These are phyloP conservation scores for Oriolus oriolus DNA, from an alignment of 2,113 vertebrate species.

Conservation along the genomic window DNA sequence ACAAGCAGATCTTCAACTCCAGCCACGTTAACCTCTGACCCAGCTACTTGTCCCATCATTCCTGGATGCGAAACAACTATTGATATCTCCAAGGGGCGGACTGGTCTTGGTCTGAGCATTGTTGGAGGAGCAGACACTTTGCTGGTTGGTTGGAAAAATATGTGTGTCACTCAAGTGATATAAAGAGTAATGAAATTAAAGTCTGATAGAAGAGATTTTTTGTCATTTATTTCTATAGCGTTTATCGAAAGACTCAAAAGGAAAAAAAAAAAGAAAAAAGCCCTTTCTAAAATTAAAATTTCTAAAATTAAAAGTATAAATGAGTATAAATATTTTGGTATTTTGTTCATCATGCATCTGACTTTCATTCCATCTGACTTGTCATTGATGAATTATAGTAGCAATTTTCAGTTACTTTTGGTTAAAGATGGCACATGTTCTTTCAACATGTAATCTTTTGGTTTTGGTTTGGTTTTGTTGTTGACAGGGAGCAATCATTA, in stretches of 20 bases:
- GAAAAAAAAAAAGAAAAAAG: neutral
- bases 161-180: neutral
- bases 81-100: constrained; percentile 92
- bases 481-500: constrained; percentile 91
- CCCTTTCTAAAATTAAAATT: neutral
- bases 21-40: constrained; percentile 83
- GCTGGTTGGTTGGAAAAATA: constrained; percentile 77
- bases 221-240: neutral
- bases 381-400: neutral
- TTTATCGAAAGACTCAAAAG: neutral
- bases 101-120: constrained; percentile 95
- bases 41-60: constrained; percentile 92
- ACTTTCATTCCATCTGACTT: neutral
- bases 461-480: neutral
- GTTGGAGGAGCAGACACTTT: constrained; percentile 95
- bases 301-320: neutral
- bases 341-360: neutral
- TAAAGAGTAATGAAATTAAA: neutral
- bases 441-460: neutral
- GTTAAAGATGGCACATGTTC: neutral
- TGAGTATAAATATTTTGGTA: neutral
- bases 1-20: constrained; percentile 89
- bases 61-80: constrained; percentile 97
- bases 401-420: neutral
- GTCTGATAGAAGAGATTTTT: neutral